A percentile compares a stretch with the other conserved stretches of the same genome.
phyloP scores from a whole-genome alignment of 2,113 vertebrate genomes.

The Megaleporinus macrocephalus region DNA sequence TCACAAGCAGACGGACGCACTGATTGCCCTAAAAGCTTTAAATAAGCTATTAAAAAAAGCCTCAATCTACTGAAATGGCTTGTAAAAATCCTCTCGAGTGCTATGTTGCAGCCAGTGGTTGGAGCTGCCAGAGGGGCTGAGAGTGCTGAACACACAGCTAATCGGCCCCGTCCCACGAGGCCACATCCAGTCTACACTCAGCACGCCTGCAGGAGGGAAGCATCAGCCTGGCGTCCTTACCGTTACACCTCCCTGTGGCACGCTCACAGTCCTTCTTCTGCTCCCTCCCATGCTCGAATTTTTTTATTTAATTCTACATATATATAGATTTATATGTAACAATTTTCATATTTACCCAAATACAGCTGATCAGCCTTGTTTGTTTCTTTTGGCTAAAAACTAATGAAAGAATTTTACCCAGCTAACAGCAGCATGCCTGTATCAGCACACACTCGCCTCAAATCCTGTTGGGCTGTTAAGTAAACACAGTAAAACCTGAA shows the following conservation, averaged over 20 bases:
- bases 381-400: no score
- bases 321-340: no score
- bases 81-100: neutral
- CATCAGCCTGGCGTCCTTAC: neutral
- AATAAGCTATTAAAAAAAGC: neutral
- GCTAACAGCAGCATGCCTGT: no score
- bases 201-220: neutral
- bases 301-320: no score
- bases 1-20: neutral
- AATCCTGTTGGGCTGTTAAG: no score
- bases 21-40: neutral
- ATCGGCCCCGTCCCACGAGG: neutral
- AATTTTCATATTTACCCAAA: no score
- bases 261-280: neutral
- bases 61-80: neutral
- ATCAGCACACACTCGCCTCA: no score
- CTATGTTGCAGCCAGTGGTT: neutral
- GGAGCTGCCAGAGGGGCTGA: neutral
- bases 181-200: neutral
- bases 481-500: no score
- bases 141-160: neutral
- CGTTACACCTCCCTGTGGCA: neutral
- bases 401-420: no score
- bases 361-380: no score
- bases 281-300: no score